A percentile compares a stretch with the other conserved stretches of the same genome.
Conservation (phyloP, 2,888 invertebrate species). For the Nysson spinosus region DNA sequence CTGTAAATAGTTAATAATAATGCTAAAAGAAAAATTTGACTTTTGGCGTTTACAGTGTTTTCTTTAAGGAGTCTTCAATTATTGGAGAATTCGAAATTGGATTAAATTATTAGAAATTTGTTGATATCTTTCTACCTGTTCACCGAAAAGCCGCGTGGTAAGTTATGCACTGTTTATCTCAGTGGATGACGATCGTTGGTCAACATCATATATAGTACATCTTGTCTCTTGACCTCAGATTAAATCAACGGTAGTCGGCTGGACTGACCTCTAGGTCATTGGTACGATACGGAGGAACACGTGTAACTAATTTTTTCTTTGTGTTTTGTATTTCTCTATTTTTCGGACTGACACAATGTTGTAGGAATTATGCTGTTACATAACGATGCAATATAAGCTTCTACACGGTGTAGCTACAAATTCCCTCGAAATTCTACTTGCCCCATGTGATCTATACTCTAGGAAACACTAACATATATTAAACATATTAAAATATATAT, state of each 20-base stretch:
- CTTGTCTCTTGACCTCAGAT: constrained; percentile 56
- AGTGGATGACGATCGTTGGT: constrained; percentile 21
- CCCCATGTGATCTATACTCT: too few species aligned
- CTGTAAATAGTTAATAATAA: too few species aligned
- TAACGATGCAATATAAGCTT: too few species aligned
- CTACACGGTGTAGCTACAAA: too few species aligned
- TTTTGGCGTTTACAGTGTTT: too few species aligned
- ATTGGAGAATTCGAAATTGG: neutral
- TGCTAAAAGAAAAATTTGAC: too few species aligned
- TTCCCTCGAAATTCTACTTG: too few species aligned
- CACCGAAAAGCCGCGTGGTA: neutral
- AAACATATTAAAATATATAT: too few species aligned
- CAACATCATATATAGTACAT: constrained; percentile 13
- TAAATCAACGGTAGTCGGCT: constrained; percentile 41
- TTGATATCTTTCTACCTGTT: neutral
- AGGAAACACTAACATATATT: too few species aligned
- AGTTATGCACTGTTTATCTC: constrained; percentile 22
- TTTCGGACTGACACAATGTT: neutral
- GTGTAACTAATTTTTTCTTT: constrained; percentile 41
- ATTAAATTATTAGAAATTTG: neutral
- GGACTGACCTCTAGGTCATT: constrained; percentile 48
- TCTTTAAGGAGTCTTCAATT: neutral
- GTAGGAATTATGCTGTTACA: too few species aligned
- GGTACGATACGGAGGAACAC: constrained; percentile 50
- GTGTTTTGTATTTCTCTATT: neutral